Conservation (phyloP, 1,140 invertebrate species). For the Melipona quadrifasciata region DNA sequence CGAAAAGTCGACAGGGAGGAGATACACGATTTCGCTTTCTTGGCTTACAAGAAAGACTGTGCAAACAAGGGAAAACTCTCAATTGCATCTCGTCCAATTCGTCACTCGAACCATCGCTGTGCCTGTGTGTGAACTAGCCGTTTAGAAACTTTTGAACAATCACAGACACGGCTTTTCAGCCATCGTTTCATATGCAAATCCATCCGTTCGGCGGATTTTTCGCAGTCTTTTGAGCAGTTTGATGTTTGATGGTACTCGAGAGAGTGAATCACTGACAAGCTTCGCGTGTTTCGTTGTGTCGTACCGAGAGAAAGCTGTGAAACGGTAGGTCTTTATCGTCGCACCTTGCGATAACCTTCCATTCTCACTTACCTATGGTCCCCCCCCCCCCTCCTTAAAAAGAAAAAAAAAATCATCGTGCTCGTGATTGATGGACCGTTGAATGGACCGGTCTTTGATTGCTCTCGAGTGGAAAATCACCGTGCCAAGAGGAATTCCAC, state of each 20-base stretch:
- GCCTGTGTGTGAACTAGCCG: not conserved
- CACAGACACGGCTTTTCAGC: not conserved
- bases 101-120: not conserved
- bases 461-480: conserved; percentile 18
- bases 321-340: conserved; percentile 49
- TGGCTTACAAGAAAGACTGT: not conserved
- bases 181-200: conserved; percentile 33
- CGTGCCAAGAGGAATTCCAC: not conserved
- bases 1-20: not conserved
- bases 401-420: not conserved
- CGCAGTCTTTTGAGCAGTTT: not conserved
- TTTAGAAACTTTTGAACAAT: conserved; percentile 2
- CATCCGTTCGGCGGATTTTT: not conserved
- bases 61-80: not conserved
- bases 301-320: conserved; percentile 37
- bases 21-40: conserved; percentile 19
- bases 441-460: conserved; percentile 26
- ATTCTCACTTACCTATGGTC: conserved; percentile 5
- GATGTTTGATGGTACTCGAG: not conserved
- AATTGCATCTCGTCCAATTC: not conserved
- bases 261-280: conserved; percentile 20
- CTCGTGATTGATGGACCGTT: conserved; percentile 21
- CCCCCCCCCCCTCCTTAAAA: not conserved
- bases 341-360: conserved; percentile 38
- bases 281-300: conserved; percentile 22